Evolutionary conservation across 2,888 invertebrate genomes (phyloP).

Genomic region (Melitaea athalia): DNA sequence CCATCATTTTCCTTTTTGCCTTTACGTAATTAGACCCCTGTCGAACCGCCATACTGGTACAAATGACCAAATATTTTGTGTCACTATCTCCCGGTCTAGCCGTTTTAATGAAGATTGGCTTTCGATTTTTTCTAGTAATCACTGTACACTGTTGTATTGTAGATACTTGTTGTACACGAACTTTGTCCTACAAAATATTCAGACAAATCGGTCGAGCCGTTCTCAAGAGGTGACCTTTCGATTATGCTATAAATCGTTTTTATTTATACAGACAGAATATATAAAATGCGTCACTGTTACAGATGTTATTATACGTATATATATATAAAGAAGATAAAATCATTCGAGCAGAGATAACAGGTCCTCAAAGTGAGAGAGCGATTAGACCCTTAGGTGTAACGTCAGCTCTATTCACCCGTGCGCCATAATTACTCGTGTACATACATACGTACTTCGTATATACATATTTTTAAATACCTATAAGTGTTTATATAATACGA

Average conservation of each 20-base stretch:
- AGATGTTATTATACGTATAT: background rate
- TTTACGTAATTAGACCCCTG: too few relatives aligned
- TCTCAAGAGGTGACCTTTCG: too few relatives aligned
- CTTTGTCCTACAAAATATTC: background rate
- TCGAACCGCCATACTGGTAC: too few relatives aligned
- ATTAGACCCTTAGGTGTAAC: conserved; percentile 1
- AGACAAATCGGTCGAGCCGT: background rate
- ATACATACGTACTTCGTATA: background rate
- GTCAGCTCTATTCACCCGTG: conserved; percentile 2
- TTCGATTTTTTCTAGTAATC: too few relatives aligned
- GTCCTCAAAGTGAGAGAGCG: conserved; percentile 7
- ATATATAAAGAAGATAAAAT: background rate
- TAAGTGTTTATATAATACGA: background rate
- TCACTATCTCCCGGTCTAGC: too few relatives aligned
- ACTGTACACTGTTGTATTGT: too few relatives aligned
- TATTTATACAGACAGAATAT: background rate
- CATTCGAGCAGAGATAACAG: conserved; percentile 10
- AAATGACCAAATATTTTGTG: too few relatives aligned
- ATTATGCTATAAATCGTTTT: too few relatives aligned
- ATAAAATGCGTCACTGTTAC: background rate
- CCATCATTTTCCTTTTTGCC: too few relatives aligned
- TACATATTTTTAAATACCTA: background rate
- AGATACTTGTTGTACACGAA: too few relatives aligned
- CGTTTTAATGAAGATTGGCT: too few relatives aligned
- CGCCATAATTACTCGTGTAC: background rate